Percentiles rank a stretch among this genome's conserved stretches.
These are phyloP conservation scores for Myopa testacea DNA, from an alignment of 2,888 invertebrate genomes.

Conservation along the genomic window DNA sequence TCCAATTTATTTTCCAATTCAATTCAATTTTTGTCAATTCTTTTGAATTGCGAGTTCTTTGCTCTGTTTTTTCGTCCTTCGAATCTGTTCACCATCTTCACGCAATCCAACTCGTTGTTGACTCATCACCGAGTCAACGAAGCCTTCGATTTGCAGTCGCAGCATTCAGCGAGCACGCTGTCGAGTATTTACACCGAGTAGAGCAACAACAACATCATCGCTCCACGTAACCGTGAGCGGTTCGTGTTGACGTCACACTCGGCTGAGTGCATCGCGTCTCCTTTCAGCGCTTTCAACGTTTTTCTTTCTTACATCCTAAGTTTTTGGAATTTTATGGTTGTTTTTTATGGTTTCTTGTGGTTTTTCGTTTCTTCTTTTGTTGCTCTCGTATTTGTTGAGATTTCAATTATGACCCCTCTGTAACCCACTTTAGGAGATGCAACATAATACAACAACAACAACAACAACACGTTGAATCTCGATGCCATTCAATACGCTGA, in stretches of 20 bases:
- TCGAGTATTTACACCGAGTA: not conserved
- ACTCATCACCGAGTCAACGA: constrained; percentile 54
- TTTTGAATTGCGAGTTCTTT: too few relatives aligned
- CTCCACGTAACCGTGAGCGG: too few relatives aligned
- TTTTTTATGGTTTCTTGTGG: not conserved
- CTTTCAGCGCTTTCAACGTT: too few relatives aligned
- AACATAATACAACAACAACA: constrained; percentile 16
- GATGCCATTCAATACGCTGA: not conserved
- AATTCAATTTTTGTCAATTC: too few relatives aligned
- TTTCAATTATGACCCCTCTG: constrained; percentile 22
- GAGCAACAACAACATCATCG: too few relatives aligned
- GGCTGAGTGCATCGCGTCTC: not conserved
- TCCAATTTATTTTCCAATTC: too few relatives aligned
- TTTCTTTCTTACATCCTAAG: too few relatives aligned
- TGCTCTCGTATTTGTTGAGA: not conserved
- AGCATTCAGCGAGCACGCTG: not conserved
- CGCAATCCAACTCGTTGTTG: constrained; percentile 50
- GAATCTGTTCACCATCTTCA: too few relatives aligned
- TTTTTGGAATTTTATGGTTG: not conserved
- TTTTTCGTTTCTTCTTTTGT: not conserved
- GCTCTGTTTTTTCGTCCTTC: too few relatives aligned
- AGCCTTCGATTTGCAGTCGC: constrained; percentile 49
- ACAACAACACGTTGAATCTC: constrained; percentile 4
- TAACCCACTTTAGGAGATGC: constrained; percentile 9
- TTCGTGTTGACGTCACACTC: too few relatives aligned